Conservation (phyloP, 2,888 invertebrate species). For the Nomada goodeniana region DNA sequence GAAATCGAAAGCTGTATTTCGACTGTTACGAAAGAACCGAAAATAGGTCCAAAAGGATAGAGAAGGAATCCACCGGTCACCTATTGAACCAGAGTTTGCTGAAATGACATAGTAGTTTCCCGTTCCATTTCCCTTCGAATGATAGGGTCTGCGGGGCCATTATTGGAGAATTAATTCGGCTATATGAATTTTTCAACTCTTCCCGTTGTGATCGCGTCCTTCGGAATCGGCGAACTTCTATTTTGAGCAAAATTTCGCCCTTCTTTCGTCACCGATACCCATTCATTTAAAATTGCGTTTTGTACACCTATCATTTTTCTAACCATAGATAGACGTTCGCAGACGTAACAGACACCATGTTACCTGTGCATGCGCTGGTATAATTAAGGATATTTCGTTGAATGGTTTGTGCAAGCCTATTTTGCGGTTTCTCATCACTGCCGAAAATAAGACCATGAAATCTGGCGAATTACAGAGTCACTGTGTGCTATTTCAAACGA, state of each 20-base stretch:
- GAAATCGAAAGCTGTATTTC: conserved; percentile 49
- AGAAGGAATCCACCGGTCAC: conserved; percentile 32
- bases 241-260: conserved; percentile 43
- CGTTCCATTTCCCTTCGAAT: conserved; percentile 52
- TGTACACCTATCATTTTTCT: conserved; percentile 55
- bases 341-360: conserved; percentile 27
- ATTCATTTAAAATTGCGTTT: conserved; percentile 53
- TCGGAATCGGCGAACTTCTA: conserved; percentile 21
- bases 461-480: not conserved
- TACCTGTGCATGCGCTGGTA: conserved; percentile 17
- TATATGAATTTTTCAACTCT: conserved; percentile 62
- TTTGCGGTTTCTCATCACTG: conserved; percentile 31
- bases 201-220: conserved; percentile 38
- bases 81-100: conserved; percentile 62
- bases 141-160: conserved; percentile 63
- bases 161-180: conserved; percentile 76
- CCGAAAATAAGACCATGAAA: conserved; percentile 1
- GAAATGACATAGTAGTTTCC: conserved; percentile 74
- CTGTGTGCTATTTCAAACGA: not conserved
- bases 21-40: conserved; percentile 59
- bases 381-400: conserved; percentile 24
- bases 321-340: conserved; percentile 20
- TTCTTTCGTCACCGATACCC: conserved; percentile 62
- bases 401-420: conserved; percentile 11
- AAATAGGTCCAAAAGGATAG: conserved; percentile 34